A percentile compares a stretch with the other conserved stretches of the same genome.
These are phyloP conservation scores for Pyrocephalus nanus DNA, from an alignment of 2,797 vertebrate genomes.

Conservation along the genomic window DNA sequence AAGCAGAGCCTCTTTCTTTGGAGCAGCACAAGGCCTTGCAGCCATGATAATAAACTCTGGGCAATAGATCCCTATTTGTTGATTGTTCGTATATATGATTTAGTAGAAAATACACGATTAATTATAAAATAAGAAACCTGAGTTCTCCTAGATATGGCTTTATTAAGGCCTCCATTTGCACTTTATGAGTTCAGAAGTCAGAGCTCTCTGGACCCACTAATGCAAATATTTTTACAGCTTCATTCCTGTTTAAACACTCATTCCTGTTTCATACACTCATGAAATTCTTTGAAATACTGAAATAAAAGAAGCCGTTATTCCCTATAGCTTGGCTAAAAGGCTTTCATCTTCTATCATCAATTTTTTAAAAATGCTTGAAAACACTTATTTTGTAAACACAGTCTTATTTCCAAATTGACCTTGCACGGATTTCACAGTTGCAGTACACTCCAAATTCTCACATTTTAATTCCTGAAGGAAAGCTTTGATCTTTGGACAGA, in stretches of 20 bases:
- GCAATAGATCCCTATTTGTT: not conserved
- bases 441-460: not conserved
- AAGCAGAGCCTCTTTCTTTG: not conserved
- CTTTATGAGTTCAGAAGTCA: constrained; percentile 12
- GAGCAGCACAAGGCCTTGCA: not conserved
- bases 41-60: not conserved
- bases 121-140: constrained; percentile 30
- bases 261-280: not conserved
- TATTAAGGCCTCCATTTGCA: constrained; percentile 12
- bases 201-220: constrained; percentile 17
- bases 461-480: not conserved
- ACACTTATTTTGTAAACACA: constrained; percentile 34
- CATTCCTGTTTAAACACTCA: constrained; percentile 56
- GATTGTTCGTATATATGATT: constrained; percentile 5
- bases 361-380: constrained; percentile 32
- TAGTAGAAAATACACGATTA: constrained; percentile 7
- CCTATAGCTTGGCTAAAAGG: constrained; percentile 17
- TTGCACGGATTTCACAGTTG: constrained; percentile 5
- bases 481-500: constrained; percentile 39
- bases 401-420: constrained; percentile 14
- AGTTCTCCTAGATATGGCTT: not conserved
- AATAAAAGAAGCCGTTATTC: constrained; percentile 62
- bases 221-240: constrained; percentile 63
- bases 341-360: constrained; percentile 48
- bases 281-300: constrained; percentile 59